A percentile compares a stretch with the other conserved stretches of the same genome.
These are phyloP conservation scores for Brassicogethes aeneus DNA, from an alignment of 2,888 invertebrate species.

Conservation along the genomic window DNA sequence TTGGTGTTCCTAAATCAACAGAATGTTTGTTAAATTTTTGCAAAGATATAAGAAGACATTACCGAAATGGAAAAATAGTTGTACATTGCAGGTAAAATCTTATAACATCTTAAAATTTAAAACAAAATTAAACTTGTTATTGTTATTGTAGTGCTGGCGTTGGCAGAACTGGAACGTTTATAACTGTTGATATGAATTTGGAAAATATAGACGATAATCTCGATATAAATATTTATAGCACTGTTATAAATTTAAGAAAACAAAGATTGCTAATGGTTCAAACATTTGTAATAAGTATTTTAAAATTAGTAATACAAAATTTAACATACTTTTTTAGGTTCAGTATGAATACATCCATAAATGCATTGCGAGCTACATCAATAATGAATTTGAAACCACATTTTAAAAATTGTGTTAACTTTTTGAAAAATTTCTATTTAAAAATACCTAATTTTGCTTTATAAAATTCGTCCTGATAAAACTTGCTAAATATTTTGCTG, in stretches of 20 bases:
- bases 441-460: no score
- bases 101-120: no score
- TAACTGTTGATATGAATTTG: conserved; percentile 60
- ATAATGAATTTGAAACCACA: not conserved
- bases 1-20: conserved; percentile 56
- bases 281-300: conserved; percentile 38
- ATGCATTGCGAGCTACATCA: conserved; percentile 19
- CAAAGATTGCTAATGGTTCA: conserved; percentile 69
- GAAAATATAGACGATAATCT: conserved; percentile 53
- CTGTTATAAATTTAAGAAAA: conserved; percentile 57
- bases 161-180: conserved; percentile 66
- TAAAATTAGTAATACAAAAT: not conserved
- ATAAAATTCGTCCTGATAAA: no score
- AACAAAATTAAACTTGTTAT: no score
- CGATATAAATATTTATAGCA: conserved; percentile 59
- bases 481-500: no score
- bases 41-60: conserved; percentile 39
- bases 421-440: no score
- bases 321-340: conserved; percentile 35
- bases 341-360: conserved; percentile 37
- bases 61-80: conserved; percentile 46
- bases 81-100: conserved; percentile 62
- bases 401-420: no score
- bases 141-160: conserved; percentile 60
- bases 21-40: conserved; percentile 56